phyloP scores from a whole-genome alignment of 1,140 invertebrate species.

The Dinothrombium tinctorium region DNA sequence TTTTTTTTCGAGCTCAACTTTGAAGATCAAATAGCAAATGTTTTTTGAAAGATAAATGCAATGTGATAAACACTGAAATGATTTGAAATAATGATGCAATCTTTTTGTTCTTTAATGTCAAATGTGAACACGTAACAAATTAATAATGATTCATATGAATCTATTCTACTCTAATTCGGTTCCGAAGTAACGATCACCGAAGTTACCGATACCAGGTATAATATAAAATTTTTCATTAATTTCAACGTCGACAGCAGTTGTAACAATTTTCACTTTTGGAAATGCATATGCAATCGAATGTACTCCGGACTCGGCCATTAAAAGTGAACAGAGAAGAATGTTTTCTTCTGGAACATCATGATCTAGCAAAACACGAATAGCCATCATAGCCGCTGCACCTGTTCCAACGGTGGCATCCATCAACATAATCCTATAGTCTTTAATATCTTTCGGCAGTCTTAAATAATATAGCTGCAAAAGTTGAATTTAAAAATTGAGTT shows the following conservation, averaged over 20 bases:
- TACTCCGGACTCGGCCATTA: conserved; percentile 89
- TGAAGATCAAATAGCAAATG: too few species aligned
- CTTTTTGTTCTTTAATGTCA: too few species aligned
- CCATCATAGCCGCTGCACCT: conserved; percentile 97
- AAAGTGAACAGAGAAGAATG: conserved; percentile 69
- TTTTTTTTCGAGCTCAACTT: too few species aligned
- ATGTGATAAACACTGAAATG: too few species aligned
- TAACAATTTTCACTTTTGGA: conserved; percentile 82
- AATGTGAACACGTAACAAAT: too few species aligned
- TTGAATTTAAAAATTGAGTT: not conserved
- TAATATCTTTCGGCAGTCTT: conserved; percentile 85
- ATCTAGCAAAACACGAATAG: conserved; percentile 82
- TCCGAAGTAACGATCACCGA: conserved; percentile 93
- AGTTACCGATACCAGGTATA: conserved; percentile 91
- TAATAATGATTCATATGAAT: not conserved
- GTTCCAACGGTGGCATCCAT: conserved; percentile 97
- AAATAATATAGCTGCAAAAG: conserved; percentile 65
- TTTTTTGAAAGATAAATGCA: too few species aligned
- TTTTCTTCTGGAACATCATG: conserved; percentile 89
- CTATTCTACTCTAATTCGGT: conserved; percentile 37
- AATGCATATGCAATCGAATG: conserved; percentile 97
- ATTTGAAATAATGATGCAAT: too few species aligned
- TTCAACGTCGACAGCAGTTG: conserved; percentile 81
- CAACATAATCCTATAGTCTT: conserved; percentile 83
- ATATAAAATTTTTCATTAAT: conserved; percentile 97